Percentiles rank a stretch among this genome's conserved stretches.
Conservation (phyloP, 1,140 invertebrate genomes). For the Leptoteleia sp. region DNA sequence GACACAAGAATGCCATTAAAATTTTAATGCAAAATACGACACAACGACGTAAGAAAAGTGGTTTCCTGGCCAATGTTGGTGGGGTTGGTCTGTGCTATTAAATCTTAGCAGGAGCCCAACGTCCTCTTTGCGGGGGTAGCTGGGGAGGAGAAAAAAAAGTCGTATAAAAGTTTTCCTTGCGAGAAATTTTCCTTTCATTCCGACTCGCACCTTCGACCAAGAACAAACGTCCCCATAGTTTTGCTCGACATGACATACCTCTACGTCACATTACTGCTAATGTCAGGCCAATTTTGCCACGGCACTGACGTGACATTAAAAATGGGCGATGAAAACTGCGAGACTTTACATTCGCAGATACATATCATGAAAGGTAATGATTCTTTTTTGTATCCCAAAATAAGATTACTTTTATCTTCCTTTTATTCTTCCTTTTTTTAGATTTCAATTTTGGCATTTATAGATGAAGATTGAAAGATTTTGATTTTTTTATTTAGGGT, state of each 20-base stretch:
- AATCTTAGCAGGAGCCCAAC: constrained; percentile 72
- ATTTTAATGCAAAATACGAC: constrained; percentile 72
- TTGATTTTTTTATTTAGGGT: no score
- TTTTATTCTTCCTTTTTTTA: no score
- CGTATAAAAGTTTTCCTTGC: constrained; percentile 75
- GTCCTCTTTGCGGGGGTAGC: constrained; percentile 60
- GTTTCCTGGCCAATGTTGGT: constrained; percentile 30
- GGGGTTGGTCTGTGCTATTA: constrained; percentile 69
- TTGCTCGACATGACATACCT: constrained; percentile 54
- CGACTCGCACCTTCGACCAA: constrained; percentile 30
- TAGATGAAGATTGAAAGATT: no score
- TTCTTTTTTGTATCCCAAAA: constrained; percentile 4
- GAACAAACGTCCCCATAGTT: constrained; percentile 7
- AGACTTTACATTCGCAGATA: constrained; percentile 89
- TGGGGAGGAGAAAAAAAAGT: no score
- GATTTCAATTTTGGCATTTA: no score
- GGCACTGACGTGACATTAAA: constrained; percentile 48
- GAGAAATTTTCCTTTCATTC: constrained; percentile 70
- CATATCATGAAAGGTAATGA: constrained; percentile 91
- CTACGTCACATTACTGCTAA: constrained; percentile 40
- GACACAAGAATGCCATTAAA: constrained; percentile 76
- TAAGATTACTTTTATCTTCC: no score
- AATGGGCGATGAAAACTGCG: constrained; percentile 84
- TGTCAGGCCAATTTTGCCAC: constrained; percentile 31
- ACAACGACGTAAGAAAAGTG: constrained; percentile 47